phyloP scores from a whole-genome alignment of 2,113 vertebrate genomes.

The Chionodraco myersi region DNA sequence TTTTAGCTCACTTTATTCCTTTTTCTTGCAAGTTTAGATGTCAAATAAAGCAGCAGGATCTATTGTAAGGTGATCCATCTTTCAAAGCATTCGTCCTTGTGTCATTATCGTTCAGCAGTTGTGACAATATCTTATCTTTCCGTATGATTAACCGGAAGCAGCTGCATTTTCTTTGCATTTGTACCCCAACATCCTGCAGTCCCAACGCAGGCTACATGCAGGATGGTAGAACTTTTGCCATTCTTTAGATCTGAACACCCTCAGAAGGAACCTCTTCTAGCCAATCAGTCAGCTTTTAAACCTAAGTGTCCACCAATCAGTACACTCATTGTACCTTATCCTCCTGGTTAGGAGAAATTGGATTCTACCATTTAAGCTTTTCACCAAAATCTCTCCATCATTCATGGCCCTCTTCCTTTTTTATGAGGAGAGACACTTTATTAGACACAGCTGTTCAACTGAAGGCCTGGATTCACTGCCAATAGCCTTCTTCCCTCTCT shows the following conservation, averaged over 20 bases:
- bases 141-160: not conserved
- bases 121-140: not conserved
- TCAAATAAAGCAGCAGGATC: not conserved
- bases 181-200: not conserved
- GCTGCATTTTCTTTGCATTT: conserved; percentile 21
- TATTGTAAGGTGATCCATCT: not conserved
- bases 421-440: conserved; percentile 66
- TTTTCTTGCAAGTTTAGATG: not conserved
- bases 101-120: not conserved
- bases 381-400: conserved; percentile 77
- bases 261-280: conserved; percentile 59
- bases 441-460: conserved; percentile 79
- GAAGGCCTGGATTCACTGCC: conserved; percentile 68
- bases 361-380: conserved; percentile 77
- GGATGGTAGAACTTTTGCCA: conserved; percentile 27
- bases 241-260: conserved; percentile 57
- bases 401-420: conserved; percentile 63
- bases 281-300: conserved; percentile 75
- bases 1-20: too few species aligned
- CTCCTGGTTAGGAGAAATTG: conserved; percentile 73
- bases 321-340: conserved; percentile 74
- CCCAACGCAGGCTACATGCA: not conserved
- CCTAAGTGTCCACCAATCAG: conserved; percentile 76
- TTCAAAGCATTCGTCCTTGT: not conserved
- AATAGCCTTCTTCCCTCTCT: conserved; percentile 57